Conservation (phyloP, 2,113 vertebrate genomes). For the Psilopsiagon aymara region DNA sequence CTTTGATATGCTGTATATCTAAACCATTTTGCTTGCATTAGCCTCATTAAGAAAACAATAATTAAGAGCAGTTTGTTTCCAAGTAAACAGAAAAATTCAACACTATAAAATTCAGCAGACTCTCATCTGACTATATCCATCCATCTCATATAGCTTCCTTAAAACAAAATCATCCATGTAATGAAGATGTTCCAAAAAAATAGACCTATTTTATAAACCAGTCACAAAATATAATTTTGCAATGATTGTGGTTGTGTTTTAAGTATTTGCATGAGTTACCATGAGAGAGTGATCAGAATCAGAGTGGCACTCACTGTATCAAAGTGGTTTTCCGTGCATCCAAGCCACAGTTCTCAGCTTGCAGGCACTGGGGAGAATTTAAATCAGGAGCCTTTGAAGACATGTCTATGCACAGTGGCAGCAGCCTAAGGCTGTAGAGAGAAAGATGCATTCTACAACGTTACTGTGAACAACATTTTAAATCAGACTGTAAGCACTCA, state of each 20-base stretch:
- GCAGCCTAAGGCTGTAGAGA: neutral
- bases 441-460: neutral
- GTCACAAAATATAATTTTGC: neutral
- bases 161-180: neutral
- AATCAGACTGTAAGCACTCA: neutral
- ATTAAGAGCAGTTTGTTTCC: neutral
- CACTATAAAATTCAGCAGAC: neutral
- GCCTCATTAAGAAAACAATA: neutral
- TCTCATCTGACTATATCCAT: neutral
- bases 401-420: rapidly evolving
- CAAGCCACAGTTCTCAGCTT: neutral
- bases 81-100: neutral
- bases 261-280: neutral
- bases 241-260: neutral
- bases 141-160: neutral
- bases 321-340: neutral
- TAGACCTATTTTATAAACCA: neutral
- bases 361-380: neutral
- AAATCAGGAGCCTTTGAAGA: neutral
- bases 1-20: neutral
- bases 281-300: neutral
- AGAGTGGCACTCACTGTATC: neutral
- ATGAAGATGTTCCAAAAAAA: neutral
- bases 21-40: neutral
- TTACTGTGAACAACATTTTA: neutral